phyloP scores from a whole-genome alignment of 2,113 vertebrate species.

The Penelope pileata region DNA sequence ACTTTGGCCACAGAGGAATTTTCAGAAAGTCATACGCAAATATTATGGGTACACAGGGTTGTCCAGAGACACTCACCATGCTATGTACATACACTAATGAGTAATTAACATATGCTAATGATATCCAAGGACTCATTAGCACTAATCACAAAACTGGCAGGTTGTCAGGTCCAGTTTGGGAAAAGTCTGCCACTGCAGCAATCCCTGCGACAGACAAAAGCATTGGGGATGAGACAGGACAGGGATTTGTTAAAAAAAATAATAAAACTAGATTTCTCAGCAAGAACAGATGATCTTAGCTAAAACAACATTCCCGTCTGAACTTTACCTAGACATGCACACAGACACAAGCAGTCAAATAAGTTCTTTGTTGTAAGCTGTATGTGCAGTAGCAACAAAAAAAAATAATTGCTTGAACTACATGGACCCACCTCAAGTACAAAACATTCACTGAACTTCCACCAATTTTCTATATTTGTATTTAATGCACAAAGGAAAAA shows the following conservation, averaged over 20 bases:
- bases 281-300: not conserved
- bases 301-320: not conserved
- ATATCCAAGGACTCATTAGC: not conserved
- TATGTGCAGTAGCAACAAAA: not conserved
- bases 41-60: not conserved
- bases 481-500: constrained; percentile 1
- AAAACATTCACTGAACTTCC: not conserved
- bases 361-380: not conserved
- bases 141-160: not conserved
- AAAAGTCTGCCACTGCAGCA: not conserved
- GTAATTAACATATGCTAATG: constrained; percentile 31
- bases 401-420: not conserved
- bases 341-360: not conserved
- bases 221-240: not conserved
- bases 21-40: constrained; percentile 23
- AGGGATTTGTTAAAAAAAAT: not conserved
- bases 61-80: not conserved
- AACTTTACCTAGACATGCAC: not conserved
- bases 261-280: not conserved
- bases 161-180: not conserved
- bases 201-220: not conserved
- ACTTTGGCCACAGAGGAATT: not conserved
- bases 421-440: not conserved
- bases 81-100: not conserved
- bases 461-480: not conserved